Evolutionary conservation across 2,888 invertebrate species (phyloP).

Genomic region (Beris morrisii): DNA sequence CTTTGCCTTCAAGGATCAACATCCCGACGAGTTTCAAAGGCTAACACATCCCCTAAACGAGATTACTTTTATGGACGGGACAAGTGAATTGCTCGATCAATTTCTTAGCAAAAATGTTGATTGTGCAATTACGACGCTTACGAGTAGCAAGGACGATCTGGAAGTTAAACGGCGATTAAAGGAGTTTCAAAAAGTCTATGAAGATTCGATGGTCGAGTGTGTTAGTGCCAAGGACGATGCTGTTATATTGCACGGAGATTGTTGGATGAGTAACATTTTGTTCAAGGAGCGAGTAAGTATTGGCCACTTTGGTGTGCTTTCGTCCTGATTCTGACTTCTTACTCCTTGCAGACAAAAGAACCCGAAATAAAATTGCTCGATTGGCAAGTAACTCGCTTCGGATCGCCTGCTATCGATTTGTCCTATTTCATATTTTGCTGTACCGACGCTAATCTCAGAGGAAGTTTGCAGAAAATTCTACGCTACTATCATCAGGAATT

Average conservation of each 20-base stretch:
- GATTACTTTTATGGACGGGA: slow-evolving; percentile 23
- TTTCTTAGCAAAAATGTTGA: slow-evolving; percentile 27
- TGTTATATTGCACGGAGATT: slow-evolving; percentile 37
- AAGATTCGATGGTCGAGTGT: slow-evolving; percentile 25
- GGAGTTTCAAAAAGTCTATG: slow-evolving; percentile 22
- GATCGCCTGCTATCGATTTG: slow-evolving; percentile 36
- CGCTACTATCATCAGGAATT: slow-evolving; percentile 28
- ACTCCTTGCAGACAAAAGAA: neutral
- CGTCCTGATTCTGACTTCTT: neutral
- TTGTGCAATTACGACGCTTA: slow-evolving; percentile 23
- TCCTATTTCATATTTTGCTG: slow-evolving; percentile 38
- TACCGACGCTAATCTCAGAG: slow-evolving; percentile 33
- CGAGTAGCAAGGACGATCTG: slow-evolving; percentile 25
- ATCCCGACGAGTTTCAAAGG: slow-evolving; percentile 54
- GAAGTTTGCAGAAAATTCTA: slow-evolving; percentile 22
- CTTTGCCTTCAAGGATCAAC: slow-evolving; percentile 60
- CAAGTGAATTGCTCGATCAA: slow-evolving; percentile 24
- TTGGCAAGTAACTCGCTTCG: slow-evolving; percentile 37
- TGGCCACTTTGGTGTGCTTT: neutral
- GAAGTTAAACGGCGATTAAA: slow-evolving; percentile 22
- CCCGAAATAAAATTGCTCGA: slow-evolving; percentile 33
- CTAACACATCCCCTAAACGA: slow-evolving; percentile 25
- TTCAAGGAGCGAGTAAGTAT: slow-evolving; percentile 30
- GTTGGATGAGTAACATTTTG: slow-evolving; percentile 37
- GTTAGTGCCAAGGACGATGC: slow-evolving; percentile 34